Conservation (phyloP, 1,140 invertebrate genomes). For the Parapsyche elsis region DNA sequence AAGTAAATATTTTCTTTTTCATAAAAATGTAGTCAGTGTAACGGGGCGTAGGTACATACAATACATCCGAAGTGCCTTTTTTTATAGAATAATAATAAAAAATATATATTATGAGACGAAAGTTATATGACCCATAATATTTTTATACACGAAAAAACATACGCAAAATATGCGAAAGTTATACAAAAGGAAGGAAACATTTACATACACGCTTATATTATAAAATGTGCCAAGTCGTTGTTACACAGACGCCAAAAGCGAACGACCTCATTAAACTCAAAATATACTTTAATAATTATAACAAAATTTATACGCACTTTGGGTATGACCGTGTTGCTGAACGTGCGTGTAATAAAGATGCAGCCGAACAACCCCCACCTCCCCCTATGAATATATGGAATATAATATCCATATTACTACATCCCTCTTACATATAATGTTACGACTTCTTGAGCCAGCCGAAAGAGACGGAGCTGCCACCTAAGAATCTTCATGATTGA, state of each 20-base stretch:
- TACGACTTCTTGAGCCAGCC: slow-evolving; percentile 28
- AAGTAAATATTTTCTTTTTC: too few relatives aligned
- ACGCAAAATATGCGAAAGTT: neutral
- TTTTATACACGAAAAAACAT: neutral
- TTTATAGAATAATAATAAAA: neutral
- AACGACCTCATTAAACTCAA: too few relatives aligned
- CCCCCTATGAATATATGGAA: slow-evolving; percentile 29
- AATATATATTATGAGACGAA: neutral
- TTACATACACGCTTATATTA: too few relatives aligned
- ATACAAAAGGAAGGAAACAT: too few relatives aligned
- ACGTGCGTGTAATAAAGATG: neutral
- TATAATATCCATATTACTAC: slow-evolving; percentile 31
- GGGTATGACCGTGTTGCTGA: neutral
- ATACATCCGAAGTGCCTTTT: neutral
- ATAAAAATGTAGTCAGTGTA: too few relatives aligned
- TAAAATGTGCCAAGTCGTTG: too few relatives aligned
- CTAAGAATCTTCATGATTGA: slow-evolving; percentile 35
- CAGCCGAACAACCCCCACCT: too few relatives aligned
- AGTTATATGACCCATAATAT: slow-evolving; percentile 4
- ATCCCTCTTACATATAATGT: slow-evolving; percentile 25
- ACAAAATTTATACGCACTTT: too few relatives aligned
- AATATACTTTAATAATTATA: too few relatives aligned
- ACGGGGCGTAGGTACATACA: too few relatives aligned
- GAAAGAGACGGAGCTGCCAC: slow-evolving; percentile 1
- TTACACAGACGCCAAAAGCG: too few relatives aligned